Percentiles rank a stretch among this genome's conserved stretches.
phyloP scores from a whole-genome alignment of 2,113 vertebrate genomes.

The Equus przewalskii region DNA sequence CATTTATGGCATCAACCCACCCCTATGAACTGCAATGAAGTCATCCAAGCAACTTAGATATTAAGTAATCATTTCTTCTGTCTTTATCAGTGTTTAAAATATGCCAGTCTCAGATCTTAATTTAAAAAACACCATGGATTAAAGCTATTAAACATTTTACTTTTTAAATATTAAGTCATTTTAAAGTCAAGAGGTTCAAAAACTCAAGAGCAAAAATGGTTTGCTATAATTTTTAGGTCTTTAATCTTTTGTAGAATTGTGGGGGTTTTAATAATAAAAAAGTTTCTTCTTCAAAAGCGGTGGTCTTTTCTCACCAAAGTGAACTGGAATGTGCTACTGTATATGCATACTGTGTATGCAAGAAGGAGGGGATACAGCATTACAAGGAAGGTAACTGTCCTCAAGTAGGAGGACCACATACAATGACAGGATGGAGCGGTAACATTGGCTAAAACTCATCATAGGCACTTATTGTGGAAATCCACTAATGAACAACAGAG shows the following conservation, averaged over 20 bases:
- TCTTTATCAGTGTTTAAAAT: neutral
- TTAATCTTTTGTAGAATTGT: neutral
- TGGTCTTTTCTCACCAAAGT: neutral
- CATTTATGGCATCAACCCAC: neutral
- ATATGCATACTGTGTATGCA: neutral
- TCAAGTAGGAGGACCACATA: constrained; percentile 2
- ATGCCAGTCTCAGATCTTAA: neutral
- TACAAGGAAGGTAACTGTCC: neutral
- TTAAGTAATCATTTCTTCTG: neutral
- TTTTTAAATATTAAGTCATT: constrained; percentile 27
- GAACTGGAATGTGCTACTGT: neutral
- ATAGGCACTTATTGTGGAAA: constrained; percentile 84
- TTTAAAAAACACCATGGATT: neutral
- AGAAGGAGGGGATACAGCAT: neutral
- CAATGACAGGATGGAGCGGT: neutral
- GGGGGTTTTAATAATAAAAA: neutral
- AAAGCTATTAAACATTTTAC: neutral
- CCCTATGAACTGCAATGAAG: neutral
- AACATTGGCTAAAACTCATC: constrained; percentile 42
- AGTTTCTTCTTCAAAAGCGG: constrained; percentile 10
- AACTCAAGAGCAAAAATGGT: neutral
- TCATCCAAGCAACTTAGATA: neutral
- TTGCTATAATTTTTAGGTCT: neutral
- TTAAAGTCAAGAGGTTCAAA: constrained; percentile 40
- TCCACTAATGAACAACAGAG: constrained; percentile 54